These are phyloP conservation scores for Morinoia aosen DNA, from an alignment of 2,888 invertebrate genomes.

Conservation along the genomic window DNA sequence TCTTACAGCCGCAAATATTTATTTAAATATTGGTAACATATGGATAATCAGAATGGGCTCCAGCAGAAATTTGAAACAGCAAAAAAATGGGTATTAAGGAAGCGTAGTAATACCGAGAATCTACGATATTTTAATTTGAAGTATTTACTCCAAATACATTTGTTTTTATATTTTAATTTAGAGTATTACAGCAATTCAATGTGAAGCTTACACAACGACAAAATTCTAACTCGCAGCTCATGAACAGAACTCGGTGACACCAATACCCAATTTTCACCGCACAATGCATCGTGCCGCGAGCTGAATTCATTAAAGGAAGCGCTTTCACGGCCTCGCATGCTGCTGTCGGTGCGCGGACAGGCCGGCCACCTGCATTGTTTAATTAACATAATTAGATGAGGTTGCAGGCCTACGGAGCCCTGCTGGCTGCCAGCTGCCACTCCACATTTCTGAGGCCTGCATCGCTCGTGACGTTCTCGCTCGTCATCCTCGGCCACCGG, in stretches of 20 bases:
- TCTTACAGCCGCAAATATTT: no score
- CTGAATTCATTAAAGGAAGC: not conserved
- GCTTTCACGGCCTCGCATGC: not conserved
- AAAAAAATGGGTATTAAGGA: no score
- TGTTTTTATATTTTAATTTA: not conserved
- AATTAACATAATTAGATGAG: conserved; percentile 40
- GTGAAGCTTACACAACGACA: not conserved
- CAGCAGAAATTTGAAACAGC: no score
- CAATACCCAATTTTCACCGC: not conserved
- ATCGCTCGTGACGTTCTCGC: not conserved
- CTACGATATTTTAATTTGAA: no score
- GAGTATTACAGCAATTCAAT: not conserved
- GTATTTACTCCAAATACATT: no score
- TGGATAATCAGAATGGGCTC: no score
- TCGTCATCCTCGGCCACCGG: not conserved
- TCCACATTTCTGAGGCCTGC: not conserved
- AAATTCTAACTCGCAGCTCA: not conserved
- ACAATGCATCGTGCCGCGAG: not conserved
- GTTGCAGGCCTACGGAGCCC: not conserved
- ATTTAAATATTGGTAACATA: no score
- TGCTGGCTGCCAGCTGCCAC: not conserved
- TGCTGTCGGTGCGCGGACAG: not conserved
- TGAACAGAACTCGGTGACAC: not conserved
- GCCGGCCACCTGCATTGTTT: conserved; percentile 10
- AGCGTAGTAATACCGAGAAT: no score